A percentile compares a stretch with the other conserved stretches of the same genome.
Evolutionary conservation across 1,140 invertebrate genomes (phyloP).

Genomic region (Steinernema feltiae): DNA sequence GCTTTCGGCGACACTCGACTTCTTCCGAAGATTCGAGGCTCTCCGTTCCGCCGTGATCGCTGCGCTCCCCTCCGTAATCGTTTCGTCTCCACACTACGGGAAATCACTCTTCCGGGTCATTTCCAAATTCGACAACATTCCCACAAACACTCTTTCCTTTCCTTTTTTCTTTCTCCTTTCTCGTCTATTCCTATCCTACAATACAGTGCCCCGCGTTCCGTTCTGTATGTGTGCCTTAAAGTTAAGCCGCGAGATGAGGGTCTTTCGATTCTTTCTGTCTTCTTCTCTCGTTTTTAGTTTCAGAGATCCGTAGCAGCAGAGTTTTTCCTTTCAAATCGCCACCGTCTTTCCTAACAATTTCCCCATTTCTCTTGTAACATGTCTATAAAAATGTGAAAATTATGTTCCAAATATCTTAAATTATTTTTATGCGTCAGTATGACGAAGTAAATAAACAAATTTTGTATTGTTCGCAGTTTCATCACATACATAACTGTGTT

Average conservation of each 20-base stretch:
- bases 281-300: background rate
- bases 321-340: slow-evolving; percentile 3
- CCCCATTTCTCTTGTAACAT: background rate
- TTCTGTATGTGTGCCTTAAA: background rate
- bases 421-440: background rate
- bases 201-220: background rate
- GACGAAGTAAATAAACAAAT: slow-evolving; percentile 2
- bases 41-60: background rate
- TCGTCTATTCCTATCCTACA: too few relatives aligned
- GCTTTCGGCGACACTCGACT: background rate
- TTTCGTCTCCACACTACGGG: background rate
- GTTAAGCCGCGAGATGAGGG: background rate
- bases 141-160: background rate
- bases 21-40: slow-evolving; percentile 7
- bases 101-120: background rate
- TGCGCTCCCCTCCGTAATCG: background rate
- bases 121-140: background rate
- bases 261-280: background rate
- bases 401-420: background rate
- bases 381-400: slow-evolving; percentile 4
- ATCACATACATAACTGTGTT: background rate
- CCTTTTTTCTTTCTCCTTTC: background rate
- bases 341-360: background rate
- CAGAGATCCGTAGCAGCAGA: slow-evolving; percentile 4
- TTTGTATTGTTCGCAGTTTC: background rate